Percentiles rank a stretch among this genome's conserved stretches.
These are phyloP conservation scores for Syrmaticus mikado DNA, from an alignment of 2,113 vertebrate species.

Conservation along the genomic window DNA sequence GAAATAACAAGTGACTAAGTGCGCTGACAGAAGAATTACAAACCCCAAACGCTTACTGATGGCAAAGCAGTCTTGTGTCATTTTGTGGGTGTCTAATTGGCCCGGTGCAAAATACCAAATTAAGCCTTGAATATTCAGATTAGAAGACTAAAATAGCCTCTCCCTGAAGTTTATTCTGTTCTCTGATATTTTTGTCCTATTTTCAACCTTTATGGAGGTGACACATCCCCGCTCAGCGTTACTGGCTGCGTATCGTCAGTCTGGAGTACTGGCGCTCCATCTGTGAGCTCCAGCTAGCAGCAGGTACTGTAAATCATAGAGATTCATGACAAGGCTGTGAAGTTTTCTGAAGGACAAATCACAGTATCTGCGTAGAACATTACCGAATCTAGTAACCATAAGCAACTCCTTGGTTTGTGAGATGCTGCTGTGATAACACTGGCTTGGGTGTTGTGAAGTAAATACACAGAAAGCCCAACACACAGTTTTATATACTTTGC, in stretches of 20 bases:
- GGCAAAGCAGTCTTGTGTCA: not conserved
- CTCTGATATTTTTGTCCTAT: conserved; percentile 66
- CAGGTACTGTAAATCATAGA: conserved; percentile 74
- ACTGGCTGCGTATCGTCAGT: conserved; percentile 68
- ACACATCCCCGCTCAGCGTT: conserved; percentile 51
- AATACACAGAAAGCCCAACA: not conserved
- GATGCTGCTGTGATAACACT: fast-evolving
- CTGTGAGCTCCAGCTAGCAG: conserved; percentile 73
- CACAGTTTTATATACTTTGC: not conserved
- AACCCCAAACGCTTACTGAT: not conserved
- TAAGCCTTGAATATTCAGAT: conserved; percentile 34
- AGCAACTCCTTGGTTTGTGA: not conserved
- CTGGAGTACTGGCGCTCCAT: conserved; percentile 65
- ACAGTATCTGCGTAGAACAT: not conserved
- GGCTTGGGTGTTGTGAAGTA: not conserved
- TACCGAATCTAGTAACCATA: not conserved
- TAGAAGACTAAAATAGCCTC: conserved; percentile 47
- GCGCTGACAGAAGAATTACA: not conserved
- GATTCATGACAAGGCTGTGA: conserved; percentile 68
- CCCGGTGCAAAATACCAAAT: conserved; percentile 49
- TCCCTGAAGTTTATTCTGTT: conserved; percentile 60
- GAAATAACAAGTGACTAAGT: conserved; percentile 30
- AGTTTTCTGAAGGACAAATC: conserved; percentile 70
- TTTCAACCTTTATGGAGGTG: conserved; percentile 73
- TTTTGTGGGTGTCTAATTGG: conserved; percentile 53